phyloP scores from a whole-genome alignment of 2,113 vertebrate species.

The Sinocyclocheilus anophthalmus region DNA sequence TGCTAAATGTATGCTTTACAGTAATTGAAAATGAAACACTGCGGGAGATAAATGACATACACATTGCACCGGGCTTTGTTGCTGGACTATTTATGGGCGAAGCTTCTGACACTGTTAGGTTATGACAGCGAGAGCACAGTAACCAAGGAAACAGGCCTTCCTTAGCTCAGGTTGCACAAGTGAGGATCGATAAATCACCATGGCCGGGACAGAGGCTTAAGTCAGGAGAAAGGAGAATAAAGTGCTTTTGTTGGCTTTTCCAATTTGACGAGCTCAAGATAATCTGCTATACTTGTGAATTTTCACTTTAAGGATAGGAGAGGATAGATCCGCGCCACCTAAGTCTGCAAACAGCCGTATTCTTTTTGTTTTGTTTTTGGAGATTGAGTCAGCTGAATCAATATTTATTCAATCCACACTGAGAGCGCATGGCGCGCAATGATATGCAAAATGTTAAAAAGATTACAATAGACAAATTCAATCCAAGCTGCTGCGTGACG shows the following conservation, averaged over 20 bases:
- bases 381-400: slow-evolving; percentile 58
- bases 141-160: slow-evolving; percentile 65
- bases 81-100: slow-evolving; percentile 45
- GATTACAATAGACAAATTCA: slow-evolving; percentile 32
- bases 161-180: slow-evolving; percentile 54
- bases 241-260: slow-evolving; percentile 43
- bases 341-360: slow-evolving; percentile 20
- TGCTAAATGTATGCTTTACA: slow-evolving; percentile 26
- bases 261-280: slow-evolving; percentile 48
- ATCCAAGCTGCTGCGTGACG: neutral
- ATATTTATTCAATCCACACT: slow-evolving; percentile 61
- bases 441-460: slow-evolving; percentile 20
- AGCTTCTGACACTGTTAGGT: slow-evolving; percentile 59
- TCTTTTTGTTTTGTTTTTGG: slow-evolving; percentile 10
- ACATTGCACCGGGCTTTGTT: slow-evolving; percentile 47
- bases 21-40: slow-evolving; percentile 41
- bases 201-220: slow-evolving; percentile 54
- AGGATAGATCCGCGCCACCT: neutral
- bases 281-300: slow-evolving; percentile 14
- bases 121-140: slow-evolving; percentile 63
- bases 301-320: slow-evolving; percentile 12
- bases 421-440: slow-evolving; percentile 60
- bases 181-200: slow-evolving; percentile 63
- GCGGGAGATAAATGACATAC: slow-evolving; percentile 49
- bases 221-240: slow-evolving; percentile 35